phyloP scores from a whole-genome alignment of 1,140 invertebrate genomes.

The Psilanteris sp. region DNA sequence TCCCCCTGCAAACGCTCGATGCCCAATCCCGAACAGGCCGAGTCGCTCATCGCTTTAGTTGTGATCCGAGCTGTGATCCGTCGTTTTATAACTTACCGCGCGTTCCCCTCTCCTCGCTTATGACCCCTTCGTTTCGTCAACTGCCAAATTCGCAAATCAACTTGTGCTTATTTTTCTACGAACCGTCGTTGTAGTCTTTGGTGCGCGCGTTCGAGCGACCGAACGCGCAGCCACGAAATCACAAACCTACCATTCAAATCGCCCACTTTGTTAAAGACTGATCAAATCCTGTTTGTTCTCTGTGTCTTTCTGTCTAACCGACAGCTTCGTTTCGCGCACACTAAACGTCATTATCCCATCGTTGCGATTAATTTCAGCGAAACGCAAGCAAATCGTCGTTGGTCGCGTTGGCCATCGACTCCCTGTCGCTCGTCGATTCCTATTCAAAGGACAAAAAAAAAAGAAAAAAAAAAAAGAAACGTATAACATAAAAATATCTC shows the following conservation, averaged over 20 bases:
- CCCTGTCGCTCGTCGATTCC: too few species aligned
- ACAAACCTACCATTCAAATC: conserved; percentile 28
- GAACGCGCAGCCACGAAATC: too few species aligned
- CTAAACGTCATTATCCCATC: conserved; percentile 13
- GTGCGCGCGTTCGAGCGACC: background rate
- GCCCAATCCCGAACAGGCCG: too few species aligned
- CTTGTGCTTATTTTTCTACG: conserved; percentile 23
- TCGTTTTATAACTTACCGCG: too few species aligned
- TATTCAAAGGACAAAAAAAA: too few species aligned
- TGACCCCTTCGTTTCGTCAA: conserved; percentile 2
- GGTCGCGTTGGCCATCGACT: background rate
- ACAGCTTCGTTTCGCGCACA: conserved; percentile 45
- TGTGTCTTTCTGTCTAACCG: conserved; percentile 18
- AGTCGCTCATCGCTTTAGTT: too few species aligned
- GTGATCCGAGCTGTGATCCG: conserved; percentile 28
- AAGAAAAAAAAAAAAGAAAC: too few species aligned
- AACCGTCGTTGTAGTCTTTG: conserved; percentile 16
- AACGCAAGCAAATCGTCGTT: background rate
- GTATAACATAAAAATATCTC: too few species aligned
- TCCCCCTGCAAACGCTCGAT: too few species aligned
- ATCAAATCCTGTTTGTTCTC: too few species aligned
- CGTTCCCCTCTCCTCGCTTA: too few species aligned
- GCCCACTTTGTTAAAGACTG: conserved; percentile 62
- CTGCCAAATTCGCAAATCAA: conserved; percentile 19
- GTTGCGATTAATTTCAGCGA: conserved; percentile 37